A percentile compares a stretch with the other conserved stretches of the same genome.
Evolutionary conservation across 2,113 vertebrate genomes (phyloP).

Genomic region (Pituophis catenifer): DNA sequence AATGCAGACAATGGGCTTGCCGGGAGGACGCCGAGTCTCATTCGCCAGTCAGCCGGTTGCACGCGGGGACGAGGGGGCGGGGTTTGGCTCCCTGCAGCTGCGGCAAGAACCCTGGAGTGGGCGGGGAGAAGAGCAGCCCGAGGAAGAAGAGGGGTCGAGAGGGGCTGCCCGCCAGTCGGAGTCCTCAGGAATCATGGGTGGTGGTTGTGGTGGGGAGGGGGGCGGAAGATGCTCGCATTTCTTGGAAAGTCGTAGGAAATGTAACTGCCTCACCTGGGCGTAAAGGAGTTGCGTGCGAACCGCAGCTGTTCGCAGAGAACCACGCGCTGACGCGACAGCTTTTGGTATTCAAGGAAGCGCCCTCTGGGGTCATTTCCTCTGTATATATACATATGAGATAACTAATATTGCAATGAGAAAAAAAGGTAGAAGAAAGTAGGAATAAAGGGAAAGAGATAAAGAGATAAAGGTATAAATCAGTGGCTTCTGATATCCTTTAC

Average conservation of each 20-base stretch:
- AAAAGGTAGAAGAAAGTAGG: neutral
- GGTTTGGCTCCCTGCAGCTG: constrained; percentile 42
- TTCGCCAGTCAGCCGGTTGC: constrained; percentile 2
- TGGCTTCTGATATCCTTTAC: neutral
- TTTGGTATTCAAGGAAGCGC: neutral
- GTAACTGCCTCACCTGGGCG: neutral
- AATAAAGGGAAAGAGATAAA: neutral
- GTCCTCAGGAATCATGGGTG: neutral
- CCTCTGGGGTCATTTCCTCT: neutral
- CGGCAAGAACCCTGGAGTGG: constrained; percentile 36
- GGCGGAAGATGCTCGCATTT: neutral
- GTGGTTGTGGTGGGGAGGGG: too few species aligned
- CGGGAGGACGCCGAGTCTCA: neutral
- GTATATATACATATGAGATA: neutral
- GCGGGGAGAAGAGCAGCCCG: neutral
- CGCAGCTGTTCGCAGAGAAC: neutral
- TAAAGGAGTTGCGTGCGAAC: neutral
- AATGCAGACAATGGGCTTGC: constrained; percentile 50
- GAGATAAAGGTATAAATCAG: neutral
- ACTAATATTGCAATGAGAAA: neutral
- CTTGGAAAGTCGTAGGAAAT: neutral
- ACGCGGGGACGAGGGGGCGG: constrained; percentile 46
- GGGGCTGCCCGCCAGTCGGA: neutral
- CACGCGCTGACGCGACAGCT: neutral
- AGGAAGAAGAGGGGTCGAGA: neutral